phyloP scores from a whole-genome alignment of 2,888 invertebrate genomes.

The Strigamia transsilvanica region DNA sequence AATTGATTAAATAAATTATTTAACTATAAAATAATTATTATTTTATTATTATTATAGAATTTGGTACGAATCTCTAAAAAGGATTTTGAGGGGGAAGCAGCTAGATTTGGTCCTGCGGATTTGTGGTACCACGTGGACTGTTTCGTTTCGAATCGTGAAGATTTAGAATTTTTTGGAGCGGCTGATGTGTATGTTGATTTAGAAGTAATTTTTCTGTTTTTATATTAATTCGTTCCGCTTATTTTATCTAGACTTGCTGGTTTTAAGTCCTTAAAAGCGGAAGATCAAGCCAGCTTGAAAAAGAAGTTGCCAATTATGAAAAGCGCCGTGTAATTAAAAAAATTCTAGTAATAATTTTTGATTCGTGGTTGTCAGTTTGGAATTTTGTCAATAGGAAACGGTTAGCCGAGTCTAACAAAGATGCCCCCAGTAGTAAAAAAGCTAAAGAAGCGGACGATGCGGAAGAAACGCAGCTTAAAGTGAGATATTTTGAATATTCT shows the following conservation, averaged over 20 bases:
- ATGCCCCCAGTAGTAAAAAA: constrained; percentile 67
- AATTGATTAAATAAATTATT: neutral
- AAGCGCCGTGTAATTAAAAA: constrained; percentile 35
- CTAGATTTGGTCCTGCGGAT: constrained; percentile 83
- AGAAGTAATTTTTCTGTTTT: neutral
- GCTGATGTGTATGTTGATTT: neutral
- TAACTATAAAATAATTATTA: neutral
- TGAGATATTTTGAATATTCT: neutral
- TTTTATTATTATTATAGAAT: constrained; percentile 71
- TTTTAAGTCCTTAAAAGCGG: constrained; percentile 73
- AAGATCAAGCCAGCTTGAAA: constrained; percentile 75
- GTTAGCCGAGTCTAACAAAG: constrained; percentile 23
- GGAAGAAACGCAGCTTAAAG: constrained; percentile 69
- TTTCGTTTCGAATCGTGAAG: constrained; percentile 78
- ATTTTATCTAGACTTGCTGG: constrained; percentile 73
- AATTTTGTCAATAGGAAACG: neutral
- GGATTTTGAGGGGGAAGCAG: constrained; percentile 82
- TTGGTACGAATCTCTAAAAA: constrained; percentile 80
- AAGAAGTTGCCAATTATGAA: constrained; percentile 72
- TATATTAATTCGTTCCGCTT: neutral
- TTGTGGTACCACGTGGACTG: constrained; percentile 93
- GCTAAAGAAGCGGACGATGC: constrained; percentile 63
- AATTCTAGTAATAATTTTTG: neutral
- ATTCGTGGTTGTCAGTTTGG: neutral
- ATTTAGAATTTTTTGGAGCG: constrained; percentile 75